Percentiles rank a stretch among this genome's conserved stretches.
phyloP scores from a whole-genome alignment of 2,888 invertebrate species.

The Sepioteuthis lessoniana region DNA sequence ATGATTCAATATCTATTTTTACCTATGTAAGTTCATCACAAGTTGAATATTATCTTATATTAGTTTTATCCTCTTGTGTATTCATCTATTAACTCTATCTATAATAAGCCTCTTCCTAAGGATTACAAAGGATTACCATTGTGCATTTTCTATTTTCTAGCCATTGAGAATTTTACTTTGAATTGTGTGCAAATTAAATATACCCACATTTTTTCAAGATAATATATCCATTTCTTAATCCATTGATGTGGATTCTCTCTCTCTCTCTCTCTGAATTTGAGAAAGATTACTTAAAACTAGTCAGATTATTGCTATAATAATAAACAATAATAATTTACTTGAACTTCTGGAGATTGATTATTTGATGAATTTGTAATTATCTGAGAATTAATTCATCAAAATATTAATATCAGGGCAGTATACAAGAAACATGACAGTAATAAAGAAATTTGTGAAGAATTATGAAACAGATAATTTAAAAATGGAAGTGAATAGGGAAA shows the following conservation, averaged over 20 bases:
- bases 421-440: no score
- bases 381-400: background rate
- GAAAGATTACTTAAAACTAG: background rate
- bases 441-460: no score
- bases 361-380: background rate
- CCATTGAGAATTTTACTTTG: background rate
- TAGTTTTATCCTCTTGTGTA: background rate
- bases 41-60: background rate
- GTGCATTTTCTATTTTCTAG: background rate
- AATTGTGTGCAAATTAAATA: background rate
- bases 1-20: slow-evolving; percentile 33
- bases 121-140: background rate
- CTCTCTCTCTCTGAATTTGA: background rate
- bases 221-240: background rate
- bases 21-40: background rate
- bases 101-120: background rate
- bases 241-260: slow-evolving; percentile 2
- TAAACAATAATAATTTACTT: background rate
- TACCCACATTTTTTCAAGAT: background rate
- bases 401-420: no score
- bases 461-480: no score
- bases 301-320: background rate
- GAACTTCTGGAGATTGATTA: background rate
- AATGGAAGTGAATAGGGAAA: background rate
- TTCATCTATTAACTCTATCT: background rate